Base-by-base conservation (phyloP, 2,888 invertebrate species). In the Dorcus parallelipipedus region DNA sequence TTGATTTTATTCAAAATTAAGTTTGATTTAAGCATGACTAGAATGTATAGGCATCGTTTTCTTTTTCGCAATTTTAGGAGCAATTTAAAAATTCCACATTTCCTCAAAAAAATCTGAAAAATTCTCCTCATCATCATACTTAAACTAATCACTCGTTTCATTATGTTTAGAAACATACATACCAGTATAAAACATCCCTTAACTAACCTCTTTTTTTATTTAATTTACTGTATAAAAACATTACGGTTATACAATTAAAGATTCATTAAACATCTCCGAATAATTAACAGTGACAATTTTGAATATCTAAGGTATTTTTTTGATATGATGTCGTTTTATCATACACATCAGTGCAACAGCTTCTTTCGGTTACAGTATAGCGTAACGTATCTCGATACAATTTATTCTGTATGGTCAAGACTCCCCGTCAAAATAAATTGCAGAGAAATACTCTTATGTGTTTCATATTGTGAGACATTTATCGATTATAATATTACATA, bases 161-260 rank as follows among this genome's bases (percentile, higher is more conserved):
- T 50, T 40, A 54, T 45, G 33, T 14, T 42, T 56, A 59, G 48
- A 48, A 59, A 49, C 59, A 59, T 56, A 59, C 59, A 39, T 17
- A 59, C 48, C 59, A 59, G 58, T 52, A 59, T 52, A 59, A 59
- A 59, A 59, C 59, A 55, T 56, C 54, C 59, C 59, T 49, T 59
- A 59, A 58, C 56, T 58, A 54, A 58, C 54, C 49, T 53, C 51
- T 48, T 42, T 38, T 56, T 9, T 40, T 3, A 14, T 53, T 47
- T 51, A 40, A 40, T 38, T 51, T 51, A 51, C 38, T 38, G 38
- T 56, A 56, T 49, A 56, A 56, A 56, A 56, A 42, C 39, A 42
- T 50, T 23, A 56, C 51, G 42, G 38, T 55, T 51, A 51, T 14
- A 40, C 40, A 51, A 45, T 23, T 9, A 9, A 45, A 45, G 9